Percentiles rank a stretch among this genome's conserved stretches.
These are phyloP conservation scores for Esox masquinongy DNA, from an alignment of 2,797 vertebrate genomes.

Conservation along the genomic window DNA sequence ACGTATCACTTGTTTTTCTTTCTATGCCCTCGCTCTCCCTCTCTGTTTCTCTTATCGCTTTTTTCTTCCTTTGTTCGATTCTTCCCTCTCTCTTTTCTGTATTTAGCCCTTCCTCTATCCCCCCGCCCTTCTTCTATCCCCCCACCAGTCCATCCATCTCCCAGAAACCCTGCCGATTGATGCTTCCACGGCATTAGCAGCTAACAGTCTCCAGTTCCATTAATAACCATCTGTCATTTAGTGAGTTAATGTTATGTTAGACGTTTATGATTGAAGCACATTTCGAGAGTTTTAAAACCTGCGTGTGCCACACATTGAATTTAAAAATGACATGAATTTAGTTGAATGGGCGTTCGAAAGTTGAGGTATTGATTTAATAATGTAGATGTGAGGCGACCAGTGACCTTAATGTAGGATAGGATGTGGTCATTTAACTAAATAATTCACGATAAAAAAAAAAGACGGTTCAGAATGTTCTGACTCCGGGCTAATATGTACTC, in stretches of 20 bases:
- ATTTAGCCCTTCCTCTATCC: not conserved
- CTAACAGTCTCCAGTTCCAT: not conserved
- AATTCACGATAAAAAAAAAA: not conserved
- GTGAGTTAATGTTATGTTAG: not conserved
- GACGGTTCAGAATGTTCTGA: not conserved
- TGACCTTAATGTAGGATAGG: not conserved
- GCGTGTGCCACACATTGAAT: not conserved
- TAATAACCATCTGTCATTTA: not conserved
- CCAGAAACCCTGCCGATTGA: not conserved
- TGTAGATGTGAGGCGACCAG: not conserved
- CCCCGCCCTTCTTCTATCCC: not conserved
- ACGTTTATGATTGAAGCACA: not conserved
- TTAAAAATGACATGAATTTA: not conserved
- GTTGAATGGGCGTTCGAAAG: not conserved
- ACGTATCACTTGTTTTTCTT: no score
- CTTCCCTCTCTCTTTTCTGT: not conserved
- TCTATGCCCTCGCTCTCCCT: no score
- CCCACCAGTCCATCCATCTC: not conserved
- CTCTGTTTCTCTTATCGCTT: not conserved
- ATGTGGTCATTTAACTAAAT: not conserved
- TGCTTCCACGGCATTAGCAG: not conserved
- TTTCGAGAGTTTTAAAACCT: not conserved
- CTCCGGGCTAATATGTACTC: not conserved
- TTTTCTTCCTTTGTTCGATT: no score
- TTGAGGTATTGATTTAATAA: not conserved